Evolutionary conservation across 2,113 vertebrate genomes (phyloP), one percentile per base, ranked within the genome.

Genomic region (Hiodon tergisus): DNA sequence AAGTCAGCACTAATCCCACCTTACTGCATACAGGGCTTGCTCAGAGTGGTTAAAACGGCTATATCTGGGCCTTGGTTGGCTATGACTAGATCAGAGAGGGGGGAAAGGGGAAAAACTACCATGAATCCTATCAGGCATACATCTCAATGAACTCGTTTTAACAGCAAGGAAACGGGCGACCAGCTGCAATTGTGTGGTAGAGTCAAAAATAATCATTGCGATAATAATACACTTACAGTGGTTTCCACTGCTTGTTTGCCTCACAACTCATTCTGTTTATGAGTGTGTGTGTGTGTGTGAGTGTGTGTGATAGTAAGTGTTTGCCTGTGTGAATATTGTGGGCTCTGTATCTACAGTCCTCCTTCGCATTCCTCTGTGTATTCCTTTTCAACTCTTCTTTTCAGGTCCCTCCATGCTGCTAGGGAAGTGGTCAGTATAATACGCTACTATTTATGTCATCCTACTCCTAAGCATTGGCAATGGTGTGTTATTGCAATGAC

Each of bases 41-140:
- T 31, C 31, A 31, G 31, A 31, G 31, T 31, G 31, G 31, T 31
- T 31, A 31, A 31, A 31, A 31, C 31, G 2, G 54, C 5, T 57
- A 5, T 57, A 10, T 57, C 54, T 10, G 10, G 54, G 10, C 10
- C 5, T 57, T 57, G 5, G 10, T 57, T 57, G 54, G 5, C 54
- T 57, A 10, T 57, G 54, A 10, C 10, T 10, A 57, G 54, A 57
- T 5, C 10, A 57, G 54, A 57, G 3, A 14, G 17, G 31, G 11
- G 17, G 58, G 31, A 58, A 57, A 52, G 54, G 31, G 69, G 53
- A 71, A 54, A 69, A 55, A 55, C 68, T 54, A 31, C 52, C n/a
- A 7, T 9, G 14, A 47, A 14, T 8, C 6, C 13, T 14, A 17
- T 52, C 52, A 53, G 14, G 16, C 13, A 53, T 3, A 13, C 52